Base-by-base conservation (phyloP, 2,888 invertebrate genomes). In the Lepidocyrtinus sp. region DNA sequence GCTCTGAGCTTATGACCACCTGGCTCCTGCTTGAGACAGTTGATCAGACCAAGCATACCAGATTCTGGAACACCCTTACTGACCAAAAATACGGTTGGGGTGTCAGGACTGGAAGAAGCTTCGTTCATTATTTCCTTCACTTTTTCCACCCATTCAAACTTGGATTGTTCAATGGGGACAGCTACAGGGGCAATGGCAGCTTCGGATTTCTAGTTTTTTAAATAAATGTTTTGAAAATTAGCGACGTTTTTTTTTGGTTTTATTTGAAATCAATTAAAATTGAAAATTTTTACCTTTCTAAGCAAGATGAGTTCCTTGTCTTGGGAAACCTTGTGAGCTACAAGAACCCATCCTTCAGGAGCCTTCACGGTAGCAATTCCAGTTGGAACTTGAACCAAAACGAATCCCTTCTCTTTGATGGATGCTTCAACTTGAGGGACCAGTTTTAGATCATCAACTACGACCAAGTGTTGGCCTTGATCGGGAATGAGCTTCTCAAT, bases 21-120 rank as follows among this genome's bases (percentile, higher is more conserved):
- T 3, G 94, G 92, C 90, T 98, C 98, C 87, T 92, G 93, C 87
- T 94, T 93, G 85, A 99, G 91, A 89, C 99, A 99, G 88, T 96
- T 94, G 87, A 94, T 93, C 88, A 99, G 91, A 63, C 99, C 99
- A 75, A 97, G 90, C 83, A 95, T 91, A 15, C 99, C 98, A 88
- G 92, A 91, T 25, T 91, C 88, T 79, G 93, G 91, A 86, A 93
- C 92, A 61, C 93, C 92, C 87, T 93, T 91, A 77, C 93, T 91
- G 73, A 94, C 92, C 46, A 95, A 88, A 87, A 93, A 92, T 75
- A 95, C 83, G 24, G 64, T 72, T 0, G 84, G 83, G 15, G 82
- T 70, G 9, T 82, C 82, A 2, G 80, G 50, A 79, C 91, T 91
- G 1, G 86, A 81, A 24, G 89, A 88, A 92, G 68, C 92, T 90